phyloP scores from a whole-genome alignment of 1,140 invertebrate species.

The Galendromus occidentalis region DNA sequence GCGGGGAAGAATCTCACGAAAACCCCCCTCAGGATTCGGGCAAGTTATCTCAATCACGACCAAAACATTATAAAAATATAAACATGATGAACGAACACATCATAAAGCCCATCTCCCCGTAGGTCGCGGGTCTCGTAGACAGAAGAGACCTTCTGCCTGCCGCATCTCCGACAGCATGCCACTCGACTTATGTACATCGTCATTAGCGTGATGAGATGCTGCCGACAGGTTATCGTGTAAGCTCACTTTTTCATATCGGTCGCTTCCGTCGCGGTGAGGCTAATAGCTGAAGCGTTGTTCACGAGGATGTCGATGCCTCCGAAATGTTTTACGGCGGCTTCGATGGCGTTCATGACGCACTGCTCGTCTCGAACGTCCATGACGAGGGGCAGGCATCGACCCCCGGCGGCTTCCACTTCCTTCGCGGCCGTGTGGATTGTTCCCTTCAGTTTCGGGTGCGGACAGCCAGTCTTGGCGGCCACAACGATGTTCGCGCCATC shows the following conservation, averaged over 20 bases:
- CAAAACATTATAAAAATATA: too few species aligned
- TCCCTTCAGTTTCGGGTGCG: conserved; percentile 91
- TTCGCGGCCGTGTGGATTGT: conserved; percentile 90
- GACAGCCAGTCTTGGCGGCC: conserved; percentile 83
- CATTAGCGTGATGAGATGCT: too few species aligned
- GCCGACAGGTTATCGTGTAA: too few species aligned
- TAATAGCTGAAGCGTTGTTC: conserved; percentile 94
- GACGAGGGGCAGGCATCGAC: conserved; percentile 70
- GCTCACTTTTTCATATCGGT: conserved; percentile 72
- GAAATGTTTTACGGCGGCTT: conserved; percentile 68
- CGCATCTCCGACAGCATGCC: too few species aligned
- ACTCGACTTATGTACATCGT: too few species aligned
- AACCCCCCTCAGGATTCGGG: too few species aligned
- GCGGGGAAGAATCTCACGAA: too few species aligned
- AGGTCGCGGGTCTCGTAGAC: too few species aligned
- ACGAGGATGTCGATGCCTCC: conserved; percentile 86
- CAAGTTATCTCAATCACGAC: too few species aligned
- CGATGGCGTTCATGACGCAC: conserved; percentile 60
- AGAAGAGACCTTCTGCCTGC: too few species aligned
- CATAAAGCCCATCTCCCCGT: too few species aligned
- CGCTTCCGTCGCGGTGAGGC: conserved; percentile 55
- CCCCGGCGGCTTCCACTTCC: conserved; percentile 82
- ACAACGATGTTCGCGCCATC: conserved; percentile 90
- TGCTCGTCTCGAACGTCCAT: conserved; percentile 79
- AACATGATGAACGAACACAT: too few species aligned